Evolutionary conservation across 2,888 invertebrate genomes (phyloP), one percentile per base, ranked within the genome.

Genomic region (Dromius quadrimaculatus): DNA sequence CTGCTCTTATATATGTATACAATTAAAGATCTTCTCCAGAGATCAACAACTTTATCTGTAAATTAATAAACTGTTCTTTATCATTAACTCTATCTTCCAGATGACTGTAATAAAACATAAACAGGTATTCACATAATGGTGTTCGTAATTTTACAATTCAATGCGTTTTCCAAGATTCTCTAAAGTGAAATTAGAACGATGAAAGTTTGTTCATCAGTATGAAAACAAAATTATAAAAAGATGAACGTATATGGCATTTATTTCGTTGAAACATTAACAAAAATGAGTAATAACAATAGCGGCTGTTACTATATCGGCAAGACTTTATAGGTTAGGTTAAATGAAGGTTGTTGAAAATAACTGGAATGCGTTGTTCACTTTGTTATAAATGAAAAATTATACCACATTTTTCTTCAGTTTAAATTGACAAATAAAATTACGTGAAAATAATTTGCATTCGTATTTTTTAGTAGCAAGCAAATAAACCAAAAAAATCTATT

Each of bases 151-250:
- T 19, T 11, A 43, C 41, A 15, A 41, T 41, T 41, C 47, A 47
- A 47, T 47, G 23, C 22, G 47, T 32, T 57, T 57, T 57, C 57
- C 32, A 32, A 15, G n/a, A 57, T 57, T 32, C 57, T 57, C 34
- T 11, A 23, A 32, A 57, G 41, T 62, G 41, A 62, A 62, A 62
- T 62, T 38, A 20, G 38, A 62, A 22, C 38, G 41, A 62, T 23
- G 62, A 41, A 41, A 62, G 62, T 62, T 20, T 11, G 23, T 47
- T 47, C 47, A 47, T 47, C 23, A 47, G 47, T 47, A 23, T 47
- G 22, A 47, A 47, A 47, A 47, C 47, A 47, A 22, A 47, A 47
- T 20, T 22, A 47, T 22, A 43, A 22, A 47, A 20, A 19, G 47
- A 47, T 47, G 47, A 20, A 23, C 13, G 9, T 2, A 47, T 47